Conservation (phyloP, 2,888 invertebrate genomes). For the Ormyrus pomaceus region DNA sequence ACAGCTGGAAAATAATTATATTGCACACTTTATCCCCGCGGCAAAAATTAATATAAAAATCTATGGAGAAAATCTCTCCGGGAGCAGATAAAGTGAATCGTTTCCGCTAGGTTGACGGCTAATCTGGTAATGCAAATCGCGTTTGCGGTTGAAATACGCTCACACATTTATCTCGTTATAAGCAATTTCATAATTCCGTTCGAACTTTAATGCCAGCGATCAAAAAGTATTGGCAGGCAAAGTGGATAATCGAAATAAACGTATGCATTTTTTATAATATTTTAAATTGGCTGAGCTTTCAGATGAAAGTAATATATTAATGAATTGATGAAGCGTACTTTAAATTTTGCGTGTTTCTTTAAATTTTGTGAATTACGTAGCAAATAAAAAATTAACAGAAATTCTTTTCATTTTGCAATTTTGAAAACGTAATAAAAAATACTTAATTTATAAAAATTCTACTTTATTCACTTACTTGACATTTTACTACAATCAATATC, state of each 20-base stretch:
- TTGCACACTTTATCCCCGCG: not conserved
- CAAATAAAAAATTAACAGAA: too few relatives aligned
- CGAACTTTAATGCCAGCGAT: slow-evolving; percentile 15
- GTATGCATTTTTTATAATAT: not conserved
- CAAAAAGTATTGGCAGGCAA: not conserved
- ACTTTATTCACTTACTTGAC: too few relatives aligned
- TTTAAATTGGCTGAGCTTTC: not conserved
- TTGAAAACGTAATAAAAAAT: too few relatives aligned
- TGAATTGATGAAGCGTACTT: too few relatives aligned
- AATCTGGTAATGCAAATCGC: slow-evolving; percentile 48
- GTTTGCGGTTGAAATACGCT: slow-evolving; percentile 48
- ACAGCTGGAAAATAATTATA: not conserved
- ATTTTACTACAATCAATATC: too few relatives aligned
- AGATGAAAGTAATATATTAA: not conserved
- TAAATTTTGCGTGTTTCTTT: too few relatives aligned
- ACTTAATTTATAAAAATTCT: too few relatives aligned
- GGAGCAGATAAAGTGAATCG: slow-evolving; percentile 22
- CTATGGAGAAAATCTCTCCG: not conserved
- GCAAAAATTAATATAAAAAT: slow-evolving; percentile 32
- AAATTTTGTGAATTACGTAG: too few relatives aligned
- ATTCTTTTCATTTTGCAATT: too few relatives aligned
- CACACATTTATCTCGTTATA: slow-evolving; percentile 35
- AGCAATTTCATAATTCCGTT: slow-evolving; percentile 42
- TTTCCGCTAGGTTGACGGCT: slow-evolving; percentile 21
- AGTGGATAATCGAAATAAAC: slow-evolving; percentile 10